These are phyloP conservation scores for Sthenelais limicola DNA, from an alignment of 2,888 invertebrate species.

Conservation along the genomic window DNA sequence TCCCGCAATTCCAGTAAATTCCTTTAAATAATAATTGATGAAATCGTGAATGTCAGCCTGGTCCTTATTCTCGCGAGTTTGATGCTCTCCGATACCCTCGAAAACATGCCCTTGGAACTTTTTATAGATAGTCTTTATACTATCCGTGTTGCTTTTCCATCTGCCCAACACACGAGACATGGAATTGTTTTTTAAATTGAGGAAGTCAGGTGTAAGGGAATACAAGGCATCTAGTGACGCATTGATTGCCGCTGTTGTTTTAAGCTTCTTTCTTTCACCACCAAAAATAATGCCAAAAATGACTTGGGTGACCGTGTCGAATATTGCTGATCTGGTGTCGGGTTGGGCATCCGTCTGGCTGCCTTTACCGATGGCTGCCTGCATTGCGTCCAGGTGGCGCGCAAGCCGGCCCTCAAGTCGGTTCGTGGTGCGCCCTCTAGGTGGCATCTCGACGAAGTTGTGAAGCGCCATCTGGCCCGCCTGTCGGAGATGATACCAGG, in stretches of 20 bases:
- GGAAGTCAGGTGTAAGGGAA: too few species aligned
- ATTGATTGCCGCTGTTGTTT: too few species aligned
- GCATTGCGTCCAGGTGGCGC: conserved; percentile 14
- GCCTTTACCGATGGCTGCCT: neutral
- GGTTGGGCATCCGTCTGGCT: neutral
- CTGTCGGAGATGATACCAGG: neutral
- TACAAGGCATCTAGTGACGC: too few species aligned
- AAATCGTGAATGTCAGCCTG: conserved; percentile 5
- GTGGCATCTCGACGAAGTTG: conserved; percentile 2
- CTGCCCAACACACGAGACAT: too few species aligned
- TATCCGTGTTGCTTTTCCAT: too few species aligned
- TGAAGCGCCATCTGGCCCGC: conserved; percentile 21
- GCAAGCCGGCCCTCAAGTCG: conserved; percentile 16
- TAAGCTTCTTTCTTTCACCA: neutral
- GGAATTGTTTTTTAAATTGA: too few species aligned
- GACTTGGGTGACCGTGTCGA: conserved; percentile 8
- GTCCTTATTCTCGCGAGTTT: conserved; percentile 9
- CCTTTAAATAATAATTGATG: conserved; percentile 3
- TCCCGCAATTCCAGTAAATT: too few species aligned
- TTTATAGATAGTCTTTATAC: too few species aligned
- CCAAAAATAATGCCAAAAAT: conserved; percentile 5
- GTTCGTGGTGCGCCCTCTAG: neutral
- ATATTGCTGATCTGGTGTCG: too few species aligned
- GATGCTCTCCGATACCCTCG: conserved; percentile 20
- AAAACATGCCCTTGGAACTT: too few species aligned